Evolutionary conservation across 1,140 invertebrate genomes (phyloP).

Genomic region (Pseudoatta argentina): DNA sequence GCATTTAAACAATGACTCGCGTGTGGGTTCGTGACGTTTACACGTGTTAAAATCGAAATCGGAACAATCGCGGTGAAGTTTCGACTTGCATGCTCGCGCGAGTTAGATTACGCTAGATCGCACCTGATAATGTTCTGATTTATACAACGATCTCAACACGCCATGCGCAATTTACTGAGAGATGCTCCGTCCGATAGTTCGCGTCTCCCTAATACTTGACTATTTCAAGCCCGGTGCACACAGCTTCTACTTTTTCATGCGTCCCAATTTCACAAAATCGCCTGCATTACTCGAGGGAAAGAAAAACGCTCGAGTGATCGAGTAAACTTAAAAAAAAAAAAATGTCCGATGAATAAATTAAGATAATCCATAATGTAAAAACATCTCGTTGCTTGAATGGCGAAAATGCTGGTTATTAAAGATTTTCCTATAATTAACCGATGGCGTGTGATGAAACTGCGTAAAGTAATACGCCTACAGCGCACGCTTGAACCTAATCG

Average conservation of each 20-base stretch:
- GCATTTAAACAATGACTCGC: conserved; percentile 11
- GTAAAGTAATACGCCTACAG: conserved; percentile 11
- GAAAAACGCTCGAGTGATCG: not conserved
- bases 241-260: conserved; percentile 55
- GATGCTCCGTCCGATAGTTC: conserved; percentile 46
- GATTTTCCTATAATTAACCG: conserved; percentile 6
- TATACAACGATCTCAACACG: conserved; percentile 17
- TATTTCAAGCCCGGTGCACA: conserved; percentile 49
- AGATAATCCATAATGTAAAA: not conserved
- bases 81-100: conserved; percentile 15
- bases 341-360: not conserved
- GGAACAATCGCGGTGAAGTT: conserved; percentile 41
- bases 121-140: conserved; percentile 40
- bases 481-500: not conserved
- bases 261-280: conserved; percentile 58
- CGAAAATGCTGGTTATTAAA: not conserved
- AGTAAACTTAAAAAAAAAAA: not conserved
- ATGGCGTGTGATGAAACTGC: conserved; percentile 12
- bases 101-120: conserved; percentile 40
- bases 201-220: conserved; percentile 26
- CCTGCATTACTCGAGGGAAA: conserved; percentile 21
- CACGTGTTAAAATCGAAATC: conserved; percentile 36
- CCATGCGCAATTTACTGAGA: conserved; percentile 41
- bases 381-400: not conserved
- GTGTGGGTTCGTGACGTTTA: conserved; percentile 19